phyloP scores from a whole-genome alignment of 2,888 invertebrate genomes.

The Tachina fera region DNA sequence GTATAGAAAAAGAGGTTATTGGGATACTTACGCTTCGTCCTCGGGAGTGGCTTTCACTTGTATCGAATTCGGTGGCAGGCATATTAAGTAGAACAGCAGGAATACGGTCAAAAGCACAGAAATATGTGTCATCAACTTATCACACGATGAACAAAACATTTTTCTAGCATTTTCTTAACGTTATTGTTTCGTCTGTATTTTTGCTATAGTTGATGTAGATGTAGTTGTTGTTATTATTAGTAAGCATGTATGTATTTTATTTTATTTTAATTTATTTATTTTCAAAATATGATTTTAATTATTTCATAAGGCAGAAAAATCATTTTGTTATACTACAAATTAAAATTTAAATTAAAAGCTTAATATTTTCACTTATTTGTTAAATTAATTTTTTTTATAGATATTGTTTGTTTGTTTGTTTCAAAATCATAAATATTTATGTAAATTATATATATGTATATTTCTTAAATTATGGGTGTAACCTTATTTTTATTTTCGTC shows the following conservation, averaged over 20 bases:
- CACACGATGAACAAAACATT: slow-evolving; percentile 80
- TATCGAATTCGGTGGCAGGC: slow-evolving; percentile 78
- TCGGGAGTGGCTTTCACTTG: slow-evolving; percentile 80
- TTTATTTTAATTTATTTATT: slow-evolving; percentile 17
- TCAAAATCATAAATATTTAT: slow-evolving; percentile 4
- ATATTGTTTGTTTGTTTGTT: too few species aligned
- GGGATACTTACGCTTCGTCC: slow-evolving; percentile 82
- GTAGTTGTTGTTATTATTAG: slow-evolving; percentile 6
- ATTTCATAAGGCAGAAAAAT: background rate
- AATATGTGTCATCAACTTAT: slow-evolving; percentile 83
- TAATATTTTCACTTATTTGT: background rate
- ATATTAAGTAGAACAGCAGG: slow-evolving; percentile 79
- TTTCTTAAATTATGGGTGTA: slow-evolving; percentile 68
- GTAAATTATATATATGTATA: slow-evolving; percentile 6
- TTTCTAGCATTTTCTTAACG: slow-evolving; percentile 82
- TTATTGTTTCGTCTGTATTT: slow-evolving; percentile 48
- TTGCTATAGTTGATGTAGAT: background rate
- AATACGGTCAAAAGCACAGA: slow-evolving; percentile 82
- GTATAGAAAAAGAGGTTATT: slow-evolving; percentile 40
- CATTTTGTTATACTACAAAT: background rate
- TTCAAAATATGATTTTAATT: slow-evolving; percentile 21
- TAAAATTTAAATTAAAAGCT: slow-evolving; percentile 2
- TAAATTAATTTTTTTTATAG: background rate
- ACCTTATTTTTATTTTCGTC: slow-evolving; percentile 65
- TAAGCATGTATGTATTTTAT: background rate